A percentile compares a stretch with the other conserved stretches of the same genome.
These are phyloP conservation scores for Desoria tigrina DNA, from an alignment of 2,888 invertebrate genomes.

Conservation along the genomic window DNA sequence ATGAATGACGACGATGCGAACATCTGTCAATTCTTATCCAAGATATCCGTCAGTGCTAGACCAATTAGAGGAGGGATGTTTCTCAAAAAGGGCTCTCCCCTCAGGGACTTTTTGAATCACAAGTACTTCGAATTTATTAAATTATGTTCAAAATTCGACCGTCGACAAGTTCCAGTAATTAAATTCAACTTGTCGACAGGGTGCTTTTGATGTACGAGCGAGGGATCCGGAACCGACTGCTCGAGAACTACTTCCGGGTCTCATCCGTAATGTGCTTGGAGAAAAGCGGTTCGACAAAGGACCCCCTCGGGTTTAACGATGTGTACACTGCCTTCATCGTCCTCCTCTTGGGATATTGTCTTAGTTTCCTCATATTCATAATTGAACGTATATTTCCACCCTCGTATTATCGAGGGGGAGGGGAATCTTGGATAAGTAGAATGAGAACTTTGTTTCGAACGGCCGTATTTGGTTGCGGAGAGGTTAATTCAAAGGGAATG, in stretches of 20 bases:
- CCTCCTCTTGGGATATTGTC: conserved; percentile 30
- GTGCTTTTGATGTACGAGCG: conserved; percentile 37
- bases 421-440: no score
- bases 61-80: conserved; percentile 41
- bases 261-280: conserved; percentile 33
- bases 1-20: conserved; percentile 20
- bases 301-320: conserved; percentile 38
- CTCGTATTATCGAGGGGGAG: conserved; percentile 3
- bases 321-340: conserved; percentile 39
- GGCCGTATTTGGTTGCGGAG: no score
- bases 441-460: no score
- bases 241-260: conserved; percentile 34
- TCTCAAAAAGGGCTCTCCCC: conserved; percentile 36
- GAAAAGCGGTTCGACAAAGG: conserved; percentile 35
- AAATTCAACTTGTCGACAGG: no score
- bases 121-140: conserved; percentile 26
- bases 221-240: conserved; percentile 36
- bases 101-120: conserved; percentile 40
- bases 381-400: conserved; percentile 27
- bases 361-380: conserved; percentile 26
- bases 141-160: background rate
- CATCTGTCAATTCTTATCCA: conserved; percentile 29
- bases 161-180: background rate
- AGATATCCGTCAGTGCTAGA: conserved; percentile 28
- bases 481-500: no score